Base-by-base conservation (phyloP, 2,888 invertebrate species). In the Halictus ligatus region DNA sequence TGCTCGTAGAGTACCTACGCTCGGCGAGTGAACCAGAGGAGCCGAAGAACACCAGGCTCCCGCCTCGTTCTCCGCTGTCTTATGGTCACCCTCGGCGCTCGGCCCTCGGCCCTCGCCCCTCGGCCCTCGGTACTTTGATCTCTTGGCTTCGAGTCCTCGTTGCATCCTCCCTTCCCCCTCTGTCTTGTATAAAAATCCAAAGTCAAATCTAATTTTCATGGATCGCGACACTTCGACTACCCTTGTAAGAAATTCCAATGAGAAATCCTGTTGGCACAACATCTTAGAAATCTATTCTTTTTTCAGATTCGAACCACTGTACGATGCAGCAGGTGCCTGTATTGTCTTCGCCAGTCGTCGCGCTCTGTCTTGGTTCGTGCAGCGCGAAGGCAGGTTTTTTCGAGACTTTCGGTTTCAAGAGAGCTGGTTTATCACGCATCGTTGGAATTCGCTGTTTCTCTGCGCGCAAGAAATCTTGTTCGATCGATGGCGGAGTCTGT, bases 1-100 rank as follows among this genome's bases (percentile, higher is more conserved):
- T 90, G 83, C 80, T 86, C 84, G 83, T 74, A 75, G 21, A 7
- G 35, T 29, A 48, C 77, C 71, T 48, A 64, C 29, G 73, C 35
- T 48, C 40, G 13, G 15, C 50, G 25, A 60, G 54, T 40, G 54
- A 69, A 46, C 40, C 67, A 35, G 25, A 3, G 50, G 69, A 74
- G 75, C 25, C 46, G 67, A 64, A 46, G 73, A 80, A 69, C 83
- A 71, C 72, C 48, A 69, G 25, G 75, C 83, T 74, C 74, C 75
- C 74, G 71, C 67, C 78, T 80, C 77, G 77, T 81, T 78, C 87
- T 75, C 18, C 60, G 73, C 73, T 84, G 84, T 80, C 77, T 81
- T 78, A 54, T 58, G 78, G 79, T 71, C 84, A 71, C 40, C 72
- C 81, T 21, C 35, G 50, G 60, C 40, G 67, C 81, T 21, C 35